These are phyloP conservation scores for Bruchidius siliquastri DNA, from an alignment of 2,888 invertebrate genomes.

Conservation along the genomic window DNA sequence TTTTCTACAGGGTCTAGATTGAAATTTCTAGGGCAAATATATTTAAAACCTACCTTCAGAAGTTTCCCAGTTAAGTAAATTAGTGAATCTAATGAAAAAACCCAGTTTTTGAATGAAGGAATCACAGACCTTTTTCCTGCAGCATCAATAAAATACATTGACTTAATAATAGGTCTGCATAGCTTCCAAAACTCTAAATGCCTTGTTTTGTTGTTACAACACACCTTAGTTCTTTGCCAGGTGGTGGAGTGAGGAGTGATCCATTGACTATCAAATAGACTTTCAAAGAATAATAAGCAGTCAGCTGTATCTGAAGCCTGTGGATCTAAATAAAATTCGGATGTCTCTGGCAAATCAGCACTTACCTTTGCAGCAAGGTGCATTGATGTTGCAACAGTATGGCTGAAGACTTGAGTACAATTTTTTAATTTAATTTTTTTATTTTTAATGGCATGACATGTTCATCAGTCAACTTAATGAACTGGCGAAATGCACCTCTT, in stretches of 20 bases:
- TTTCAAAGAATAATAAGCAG: conserved; percentile 14
- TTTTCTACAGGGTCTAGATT: conserved; percentile 22
- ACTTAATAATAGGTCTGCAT: conserved; percentile 7
- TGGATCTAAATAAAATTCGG: conserved; percentile 13
- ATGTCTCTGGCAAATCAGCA: conserved; percentile 9
- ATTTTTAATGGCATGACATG: conserved; percentile 17
- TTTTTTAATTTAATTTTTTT: conserved; percentile 17
- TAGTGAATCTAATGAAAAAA: conserved; percentile 7
- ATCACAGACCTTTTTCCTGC: background rate
- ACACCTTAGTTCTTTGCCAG: conserved; percentile 11
- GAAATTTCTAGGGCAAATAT: conserved; percentile 9
- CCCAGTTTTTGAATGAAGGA: conserved; percentile 13
- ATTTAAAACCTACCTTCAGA: conserved; percentile 6
- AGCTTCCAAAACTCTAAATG: conserved; percentile 16
- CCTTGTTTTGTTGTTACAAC: conserved; percentile 8
- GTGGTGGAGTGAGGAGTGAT: background rate
- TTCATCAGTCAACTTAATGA: conserved; percentile 17
- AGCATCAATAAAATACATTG: conserved; percentile 14
- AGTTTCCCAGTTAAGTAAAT: conserved; percentile 8
- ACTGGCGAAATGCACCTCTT: conserved; percentile 10
- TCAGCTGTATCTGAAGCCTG: conserved; percentile 13
- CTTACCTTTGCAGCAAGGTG: conserved; percentile 6
- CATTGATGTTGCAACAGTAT: conserved; percentile 14
- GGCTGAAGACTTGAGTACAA: conserved; percentile 21
- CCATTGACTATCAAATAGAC: conserved; percentile 17